Evolutionary conservation across 2,113 vertebrate genomes (phyloP).

Genomic region (Rhinoptilus africanus): DNA sequence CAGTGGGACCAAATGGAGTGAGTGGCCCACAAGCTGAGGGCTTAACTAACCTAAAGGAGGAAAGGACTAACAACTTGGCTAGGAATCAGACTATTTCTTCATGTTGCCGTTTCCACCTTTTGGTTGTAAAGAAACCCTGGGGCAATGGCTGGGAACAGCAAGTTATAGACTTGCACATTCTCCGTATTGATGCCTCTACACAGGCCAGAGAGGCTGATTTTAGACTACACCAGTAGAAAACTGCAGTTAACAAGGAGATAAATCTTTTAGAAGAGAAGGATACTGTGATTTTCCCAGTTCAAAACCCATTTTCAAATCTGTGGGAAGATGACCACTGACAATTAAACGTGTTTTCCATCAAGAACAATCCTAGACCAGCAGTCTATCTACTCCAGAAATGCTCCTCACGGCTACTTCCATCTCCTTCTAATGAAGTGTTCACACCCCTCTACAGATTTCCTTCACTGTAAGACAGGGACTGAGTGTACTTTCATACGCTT

Average conservation of each 20-base stretch:
- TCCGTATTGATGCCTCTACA: not conserved
- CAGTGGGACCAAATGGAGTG: fast-evolving
- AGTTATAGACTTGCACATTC: not conserved
- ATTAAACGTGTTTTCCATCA: not conserved
- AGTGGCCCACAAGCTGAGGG: not conserved
- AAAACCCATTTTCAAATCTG: not conserved
- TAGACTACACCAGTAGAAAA: not conserved
- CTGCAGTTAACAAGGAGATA: not conserved
- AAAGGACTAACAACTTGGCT: not conserved
- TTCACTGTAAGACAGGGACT: not conserved
- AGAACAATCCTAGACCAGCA: not conserved
- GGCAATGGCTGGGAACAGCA: not conserved
- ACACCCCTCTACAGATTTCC: not conserved
- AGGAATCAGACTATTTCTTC: not conserved
- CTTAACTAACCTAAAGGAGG: not conserved
- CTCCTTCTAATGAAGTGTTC: not conserved
- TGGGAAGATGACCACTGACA: not conserved
- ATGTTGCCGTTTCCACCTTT: not conserved
- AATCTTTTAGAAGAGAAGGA: not conserved
- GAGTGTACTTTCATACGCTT: not conserved
- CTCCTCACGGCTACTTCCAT: not conserved
- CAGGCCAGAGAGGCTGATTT: not conserved
- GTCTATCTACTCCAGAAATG: not conserved
- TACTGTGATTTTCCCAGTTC: not conserved
- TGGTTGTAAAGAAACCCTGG: not conserved